These are phyloP conservation scores for Sciurus vulgaris DNA, from an alignment of 2,797 vertebrate species.

Conservation along the genomic window DNA sequence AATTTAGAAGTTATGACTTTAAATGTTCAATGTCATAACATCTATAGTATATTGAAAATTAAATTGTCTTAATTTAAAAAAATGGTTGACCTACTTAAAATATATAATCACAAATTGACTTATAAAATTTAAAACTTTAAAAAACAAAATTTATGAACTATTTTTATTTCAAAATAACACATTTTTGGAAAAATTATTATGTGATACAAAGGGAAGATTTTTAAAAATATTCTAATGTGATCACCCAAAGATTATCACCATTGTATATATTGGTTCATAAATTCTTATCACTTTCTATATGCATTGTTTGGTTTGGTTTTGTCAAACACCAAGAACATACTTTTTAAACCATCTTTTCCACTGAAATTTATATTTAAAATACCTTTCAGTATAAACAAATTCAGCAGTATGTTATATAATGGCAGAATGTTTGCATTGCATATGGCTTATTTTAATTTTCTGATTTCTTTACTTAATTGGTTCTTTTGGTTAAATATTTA, in stretches of 20 bases:
- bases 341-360: background rate
- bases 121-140: background rate
- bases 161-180: slow-evolving; percentile 10
- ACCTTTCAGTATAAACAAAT: background rate
- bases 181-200: background rate
- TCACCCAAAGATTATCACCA: background rate
- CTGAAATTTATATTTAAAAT: slow-evolving; percentile 2
- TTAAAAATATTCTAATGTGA: background rate
- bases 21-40: background rate
- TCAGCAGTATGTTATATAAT: background rate
- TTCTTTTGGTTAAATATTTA: background rate
- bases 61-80: background rate
- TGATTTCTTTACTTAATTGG: background rate
- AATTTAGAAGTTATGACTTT: background rate
- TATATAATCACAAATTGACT: background rate
- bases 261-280: background rate
- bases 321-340: background rate
- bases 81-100: background rate
- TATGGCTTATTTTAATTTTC: background rate
- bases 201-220: background rate
- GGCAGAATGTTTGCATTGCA: too few species aligned
- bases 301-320: background rate
- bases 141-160: background rate
- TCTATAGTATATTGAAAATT: background rate
- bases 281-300: background rate